Evolutionary conservation across 1,140 invertebrate genomes (phyloP).

Genomic region (Ooceraea biroi): DNA sequence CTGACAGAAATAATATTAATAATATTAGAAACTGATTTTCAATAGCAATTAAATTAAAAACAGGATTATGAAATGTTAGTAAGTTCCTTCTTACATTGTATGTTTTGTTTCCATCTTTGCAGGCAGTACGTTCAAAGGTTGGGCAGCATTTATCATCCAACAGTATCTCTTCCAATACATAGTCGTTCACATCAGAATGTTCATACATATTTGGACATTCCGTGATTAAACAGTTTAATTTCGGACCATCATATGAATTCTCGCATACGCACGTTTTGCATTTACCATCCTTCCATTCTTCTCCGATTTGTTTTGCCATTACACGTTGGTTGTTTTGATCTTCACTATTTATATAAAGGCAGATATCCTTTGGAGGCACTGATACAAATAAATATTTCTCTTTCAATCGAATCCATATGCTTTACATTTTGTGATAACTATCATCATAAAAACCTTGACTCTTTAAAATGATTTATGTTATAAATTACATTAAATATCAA

Average conservation of each 20-base stretch:
- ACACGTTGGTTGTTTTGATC: constrained; percentile 84
- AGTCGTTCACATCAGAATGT: constrained; percentile 85
- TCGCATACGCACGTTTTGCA: constrained; percentile 89
- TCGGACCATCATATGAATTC: constrained; percentile 70
- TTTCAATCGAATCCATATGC: not conserved
- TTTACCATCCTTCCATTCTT: constrained; percentile 90
- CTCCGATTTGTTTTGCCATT: constrained; percentile 87
- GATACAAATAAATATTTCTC: constrained; percentile 65
- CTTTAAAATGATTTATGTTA: not conserved
- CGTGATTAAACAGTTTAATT: constrained; percentile 81
- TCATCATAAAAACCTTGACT: not conserved
- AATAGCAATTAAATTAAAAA: constrained; percentile 6
- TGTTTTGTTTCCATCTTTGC: constrained; percentile 87
- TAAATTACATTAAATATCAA: constrained; percentile 4
- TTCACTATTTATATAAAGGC: constrained; percentile 87
- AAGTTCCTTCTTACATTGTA: constrained; percentile 83
- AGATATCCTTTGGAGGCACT: constrained; percentile 90
- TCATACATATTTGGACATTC: constrained; percentile 82
- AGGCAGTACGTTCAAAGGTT: constrained; percentile 87
- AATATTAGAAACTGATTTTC: not conserved
- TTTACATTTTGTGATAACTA: not conserved
- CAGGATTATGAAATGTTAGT: not conserved
- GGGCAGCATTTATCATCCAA: constrained; percentile 89
- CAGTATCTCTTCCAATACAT: constrained; percentile 86
- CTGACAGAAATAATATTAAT: constrained; percentile 69